A percentile compares a stretch with the other conserved stretches of the same genome.
Conservation (phyloP, 1,140 invertebrate genomes). For the Bombus affinis region DNA sequence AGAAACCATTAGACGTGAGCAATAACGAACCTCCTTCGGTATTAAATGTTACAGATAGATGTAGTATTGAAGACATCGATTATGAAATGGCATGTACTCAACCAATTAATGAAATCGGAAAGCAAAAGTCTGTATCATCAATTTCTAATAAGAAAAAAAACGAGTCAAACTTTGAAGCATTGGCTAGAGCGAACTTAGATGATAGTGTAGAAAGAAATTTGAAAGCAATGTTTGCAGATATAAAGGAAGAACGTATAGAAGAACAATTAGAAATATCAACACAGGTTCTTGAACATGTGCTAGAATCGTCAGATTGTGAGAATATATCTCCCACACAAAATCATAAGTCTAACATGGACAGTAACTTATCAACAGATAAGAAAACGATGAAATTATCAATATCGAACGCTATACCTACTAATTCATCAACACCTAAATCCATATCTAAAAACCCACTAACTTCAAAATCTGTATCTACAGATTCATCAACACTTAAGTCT, state of each 20-base stretch:
- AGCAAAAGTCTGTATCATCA: neutral
- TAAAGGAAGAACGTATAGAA: constrained; percentile 34
- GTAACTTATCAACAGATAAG: neutral
- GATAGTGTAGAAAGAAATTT: constrained; percentile 71
- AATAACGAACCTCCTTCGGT: no score
- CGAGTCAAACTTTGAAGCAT: neutral
- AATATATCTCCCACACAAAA: neutral
- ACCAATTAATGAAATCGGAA: constrained; percentile 27
- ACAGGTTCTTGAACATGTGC: constrained; percentile 64
- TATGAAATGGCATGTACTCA: constrained; percentile 57
- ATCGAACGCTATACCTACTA: neutral
- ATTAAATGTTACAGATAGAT: neutral
- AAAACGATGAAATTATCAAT: neutral
- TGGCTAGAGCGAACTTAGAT: constrained; percentile 41
- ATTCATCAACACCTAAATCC: neutral
- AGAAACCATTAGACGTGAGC: neutral
- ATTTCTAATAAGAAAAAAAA: neutral
- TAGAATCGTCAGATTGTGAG: constrained; percentile 57
- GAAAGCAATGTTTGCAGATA: constrained; percentile 66
- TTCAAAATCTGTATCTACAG: neutral
- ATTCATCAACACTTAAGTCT: neutral
- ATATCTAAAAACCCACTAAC: no score
- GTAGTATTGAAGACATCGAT: constrained; percentile 28
- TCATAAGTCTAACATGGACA: neutral
- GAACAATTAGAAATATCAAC: constrained; percentile 62